These are phyloP conservation scores for Hydrolagus colliei DNA, from an alignment of 2,797 vertebrate genomes.

Conservation along the genomic window DNA sequence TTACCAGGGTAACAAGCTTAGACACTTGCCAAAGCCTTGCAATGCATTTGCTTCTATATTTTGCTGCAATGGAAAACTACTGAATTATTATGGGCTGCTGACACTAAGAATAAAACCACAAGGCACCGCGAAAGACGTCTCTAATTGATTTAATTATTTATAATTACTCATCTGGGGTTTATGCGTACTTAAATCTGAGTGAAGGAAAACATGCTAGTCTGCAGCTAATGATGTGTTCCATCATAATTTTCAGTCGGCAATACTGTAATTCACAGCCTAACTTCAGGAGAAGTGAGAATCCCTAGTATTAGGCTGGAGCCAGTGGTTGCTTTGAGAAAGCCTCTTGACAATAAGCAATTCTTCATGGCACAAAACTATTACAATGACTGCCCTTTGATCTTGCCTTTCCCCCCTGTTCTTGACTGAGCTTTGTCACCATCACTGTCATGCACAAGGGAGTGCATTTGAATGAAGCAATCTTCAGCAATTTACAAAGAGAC, in stretches of 20 bases:
- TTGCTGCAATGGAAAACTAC: conserved; percentile 46
- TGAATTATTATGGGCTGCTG: conserved; percentile 76
- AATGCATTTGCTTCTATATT: conserved; percentile 60
- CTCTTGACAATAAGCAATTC: conserved; percentile 88
- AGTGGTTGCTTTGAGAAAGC: conserved; percentile 72
- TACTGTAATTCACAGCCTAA: conserved; percentile 31
- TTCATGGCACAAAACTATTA: conserved; percentile 93
- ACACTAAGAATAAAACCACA: conserved; percentile 57
- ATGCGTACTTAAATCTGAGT: conserved; percentile 61
- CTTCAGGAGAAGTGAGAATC: conserved; percentile 54
- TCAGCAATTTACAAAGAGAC: conserved; percentile 80
- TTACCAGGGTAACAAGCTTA: conserved; percentile 62
- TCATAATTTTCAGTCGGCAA: conserved; percentile 62
- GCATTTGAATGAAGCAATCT: conserved; percentile 91
- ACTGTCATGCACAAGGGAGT: conserved; percentile 84
- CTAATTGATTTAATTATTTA: conserved; percentile 94
- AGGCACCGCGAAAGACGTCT: conserved; percentile 66
- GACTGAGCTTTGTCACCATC: conserved; percentile 93
- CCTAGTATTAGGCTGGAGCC: conserved; percentile 70
- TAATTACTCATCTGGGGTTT: conserved; percentile 79
- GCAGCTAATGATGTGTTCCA: conserved; percentile 67
- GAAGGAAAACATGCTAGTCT: conserved; percentile 50
- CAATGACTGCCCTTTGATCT: conserved; percentile 92
- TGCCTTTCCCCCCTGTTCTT: conserved; percentile 74
- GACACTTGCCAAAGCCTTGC: conserved; percentile 60